phyloP scores from a whole-genome alignment of 1,140 invertebrate genomes.

The Ylistrum balloti region DNA sequence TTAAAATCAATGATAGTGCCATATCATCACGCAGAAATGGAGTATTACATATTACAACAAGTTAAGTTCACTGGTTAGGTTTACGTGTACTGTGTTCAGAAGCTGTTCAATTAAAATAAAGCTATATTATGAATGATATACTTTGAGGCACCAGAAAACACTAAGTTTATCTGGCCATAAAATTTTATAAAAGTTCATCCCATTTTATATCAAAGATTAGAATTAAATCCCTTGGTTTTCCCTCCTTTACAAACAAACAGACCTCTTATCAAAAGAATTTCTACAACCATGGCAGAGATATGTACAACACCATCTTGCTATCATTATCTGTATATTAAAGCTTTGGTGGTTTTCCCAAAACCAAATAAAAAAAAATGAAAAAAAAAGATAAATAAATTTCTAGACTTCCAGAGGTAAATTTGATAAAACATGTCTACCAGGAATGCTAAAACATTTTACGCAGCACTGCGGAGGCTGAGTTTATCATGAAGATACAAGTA shows the following conservation, averaged over 20 bases:
- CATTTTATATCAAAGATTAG: not conserved
- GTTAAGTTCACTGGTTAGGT: no score
- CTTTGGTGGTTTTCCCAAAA: constrained; percentile 14
- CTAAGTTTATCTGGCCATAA: not conserved
- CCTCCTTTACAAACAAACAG: not conserved
- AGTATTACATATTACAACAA: no score
- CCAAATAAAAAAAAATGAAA: not conserved
- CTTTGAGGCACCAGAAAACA: not conserved
- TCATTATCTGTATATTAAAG: not conserved
- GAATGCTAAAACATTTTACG: not conserved
- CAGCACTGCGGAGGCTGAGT: not conserved
- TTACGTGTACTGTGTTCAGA: no score
- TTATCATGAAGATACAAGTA: not conserved
- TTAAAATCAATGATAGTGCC: no score
- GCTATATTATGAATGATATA: no score
- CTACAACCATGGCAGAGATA: not conserved
- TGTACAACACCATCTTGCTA: not conserved
- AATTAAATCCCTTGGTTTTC: not conserved
- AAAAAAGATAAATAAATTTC: not conserved
- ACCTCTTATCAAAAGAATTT: not conserved
- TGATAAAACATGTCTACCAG: not conserved
- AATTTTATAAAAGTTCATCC: no score
- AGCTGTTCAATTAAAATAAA: no score
- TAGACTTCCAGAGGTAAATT: not conserved
- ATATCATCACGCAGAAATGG: no score